Evolutionary conservation across 2,888 invertebrate genomes (phyloP).

Genomic region (Chromoteleia sp.): DNA sequence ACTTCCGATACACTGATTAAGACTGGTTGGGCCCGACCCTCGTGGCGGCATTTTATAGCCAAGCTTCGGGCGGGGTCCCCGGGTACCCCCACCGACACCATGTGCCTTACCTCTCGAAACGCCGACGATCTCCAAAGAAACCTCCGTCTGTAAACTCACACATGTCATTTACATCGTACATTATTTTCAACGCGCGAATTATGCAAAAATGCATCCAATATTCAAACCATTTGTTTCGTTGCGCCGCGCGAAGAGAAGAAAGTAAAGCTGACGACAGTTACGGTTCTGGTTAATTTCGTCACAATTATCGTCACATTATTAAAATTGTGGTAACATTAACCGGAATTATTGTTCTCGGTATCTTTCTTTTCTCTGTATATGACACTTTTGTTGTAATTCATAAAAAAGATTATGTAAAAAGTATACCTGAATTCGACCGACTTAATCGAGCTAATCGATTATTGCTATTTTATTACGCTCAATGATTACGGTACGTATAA

Average conservation of each 20-base stretch:
- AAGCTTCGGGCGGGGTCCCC: slow-evolving; percentile 79
- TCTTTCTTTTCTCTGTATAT: no score
- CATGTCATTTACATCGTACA: slow-evolving; percentile 40
- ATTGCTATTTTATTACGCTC: background rate
- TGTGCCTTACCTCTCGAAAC: slow-evolving; percentile 70
- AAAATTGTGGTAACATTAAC: no score
- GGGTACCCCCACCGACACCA: slow-evolving; percentile 66
- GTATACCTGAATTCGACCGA: no score
- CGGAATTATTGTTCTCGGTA: no score
- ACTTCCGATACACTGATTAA: slow-evolving; percentile 78
- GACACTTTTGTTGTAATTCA: no score
- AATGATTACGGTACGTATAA: background rate
- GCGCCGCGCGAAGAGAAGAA: no score
- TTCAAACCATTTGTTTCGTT: no score
- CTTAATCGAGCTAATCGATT: no score
- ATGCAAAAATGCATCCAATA: slow-evolving; percentile 2
- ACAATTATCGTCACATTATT: no score
- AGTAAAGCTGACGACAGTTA: no score
- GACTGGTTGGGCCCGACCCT: slow-evolving; percentile 82
- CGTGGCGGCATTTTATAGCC: slow-evolving; percentile 81
- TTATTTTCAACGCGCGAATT: slow-evolving; percentile 25
- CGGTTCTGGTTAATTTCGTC: no score
- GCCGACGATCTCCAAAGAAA: slow-evolving; percentile 70
- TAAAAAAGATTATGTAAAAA: no score
- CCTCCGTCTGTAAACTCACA: slow-evolving; percentile 48